Conservation (phyloP, 2,113 vertebrate species). For the Brevimyrus niger region DNA sequence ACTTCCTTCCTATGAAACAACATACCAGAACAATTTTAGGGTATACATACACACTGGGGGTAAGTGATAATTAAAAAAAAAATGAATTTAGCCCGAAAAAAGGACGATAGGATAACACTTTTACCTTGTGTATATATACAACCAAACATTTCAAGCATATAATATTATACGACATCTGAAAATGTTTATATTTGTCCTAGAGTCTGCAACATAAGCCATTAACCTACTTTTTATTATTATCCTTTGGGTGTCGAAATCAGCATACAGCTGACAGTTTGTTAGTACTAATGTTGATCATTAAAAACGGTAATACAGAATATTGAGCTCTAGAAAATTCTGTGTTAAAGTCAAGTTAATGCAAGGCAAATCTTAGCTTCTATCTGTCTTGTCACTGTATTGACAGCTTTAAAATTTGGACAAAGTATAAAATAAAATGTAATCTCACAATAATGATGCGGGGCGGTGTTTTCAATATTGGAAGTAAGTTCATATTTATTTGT, state of each 20-base stretch:
- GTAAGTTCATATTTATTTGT: slow-evolving; percentile 2
- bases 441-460: background rate
- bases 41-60: background rate
- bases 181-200: background rate
- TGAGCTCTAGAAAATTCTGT: background rate
- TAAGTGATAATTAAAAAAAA: too few relatives aligned
- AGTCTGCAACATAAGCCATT: background rate
- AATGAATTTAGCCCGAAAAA: background rate
- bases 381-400: background rate
- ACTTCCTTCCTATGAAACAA: background rate
- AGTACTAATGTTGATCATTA: background rate
- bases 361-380: background rate
- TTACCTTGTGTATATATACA: background rate
- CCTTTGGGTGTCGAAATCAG: slow-evolving; percentile 5
- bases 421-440: background rate
- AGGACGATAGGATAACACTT: background rate
- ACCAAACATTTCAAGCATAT: background rate
- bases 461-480: background rate
- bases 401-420: background rate
- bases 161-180: background rate
- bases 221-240: background rate
- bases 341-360: background rate
- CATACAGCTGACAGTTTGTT: background rate
- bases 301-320: background rate
- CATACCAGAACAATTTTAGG: background rate